Evolutionary conservation across 2,797 vertebrate species (phyloP).

Genomic region (Zenarchopterus dispar): DNA sequence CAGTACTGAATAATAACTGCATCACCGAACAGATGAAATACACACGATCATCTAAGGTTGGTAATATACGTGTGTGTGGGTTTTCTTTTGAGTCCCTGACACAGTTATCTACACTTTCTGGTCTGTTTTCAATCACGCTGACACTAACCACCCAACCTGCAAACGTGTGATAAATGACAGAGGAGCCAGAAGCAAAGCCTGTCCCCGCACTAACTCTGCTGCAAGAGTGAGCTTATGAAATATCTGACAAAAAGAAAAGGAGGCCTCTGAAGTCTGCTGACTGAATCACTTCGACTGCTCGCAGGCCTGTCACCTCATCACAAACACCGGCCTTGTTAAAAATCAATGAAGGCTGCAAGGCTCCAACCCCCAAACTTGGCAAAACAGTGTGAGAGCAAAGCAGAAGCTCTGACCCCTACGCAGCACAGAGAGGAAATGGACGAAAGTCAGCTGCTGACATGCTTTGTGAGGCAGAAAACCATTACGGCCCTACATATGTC

Average conservation of each 20-base stretch:
- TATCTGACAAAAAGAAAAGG: slow-evolving; percentile 40
- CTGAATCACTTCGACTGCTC: slow-evolving; percentile 50
- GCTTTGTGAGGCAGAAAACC: slow-evolving; percentile 54
- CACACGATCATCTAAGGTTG: neutral
- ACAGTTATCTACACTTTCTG: slow-evolving; percentile 20
- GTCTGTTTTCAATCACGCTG: slow-evolving; percentile 44
- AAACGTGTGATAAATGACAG: slow-evolving; percentile 66
- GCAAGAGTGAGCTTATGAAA: slow-evolving; percentile 36
- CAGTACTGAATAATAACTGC: neutral
- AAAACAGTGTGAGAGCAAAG: slow-evolving; percentile 4
- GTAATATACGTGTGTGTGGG: slow-evolving; percentile 5
- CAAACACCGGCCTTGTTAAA: slow-evolving; percentile 43
- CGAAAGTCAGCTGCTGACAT: slow-evolving; percentile 54
- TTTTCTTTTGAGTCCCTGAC: slow-evolving; percentile 31
- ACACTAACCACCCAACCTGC: slow-evolving; percentile 40
- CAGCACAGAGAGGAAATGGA: slow-evolving; percentile 6
- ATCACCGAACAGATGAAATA: neutral
- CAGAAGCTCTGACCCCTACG: slow-evolving; percentile 1
- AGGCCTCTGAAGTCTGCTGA: slow-evolving; percentile 60
- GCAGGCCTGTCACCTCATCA: slow-evolving; percentile 66
- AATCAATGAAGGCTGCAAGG: slow-evolving; percentile 29
- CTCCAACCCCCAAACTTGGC: neutral
- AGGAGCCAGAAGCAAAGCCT: slow-evolving; percentile 44
- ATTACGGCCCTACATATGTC: slow-evolving; percentile 41
- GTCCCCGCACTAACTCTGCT: slow-evolving; percentile 48